phyloP scores from a whole-genome alignment of 2,113 vertebrate genomes.

The Syrmaticus mikado region DNA sequence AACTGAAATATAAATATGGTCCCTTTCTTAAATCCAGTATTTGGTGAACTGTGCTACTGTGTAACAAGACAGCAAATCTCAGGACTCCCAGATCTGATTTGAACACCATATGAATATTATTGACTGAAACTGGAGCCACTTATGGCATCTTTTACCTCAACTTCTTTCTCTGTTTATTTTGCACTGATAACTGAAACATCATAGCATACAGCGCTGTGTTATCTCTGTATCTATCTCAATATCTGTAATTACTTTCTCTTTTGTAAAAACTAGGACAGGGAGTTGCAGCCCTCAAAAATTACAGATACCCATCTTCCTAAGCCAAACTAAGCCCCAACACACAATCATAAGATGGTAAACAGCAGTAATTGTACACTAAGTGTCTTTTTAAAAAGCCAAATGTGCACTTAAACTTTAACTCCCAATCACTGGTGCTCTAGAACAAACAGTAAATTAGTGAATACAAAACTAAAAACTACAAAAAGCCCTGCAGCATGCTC shows the following conservation, averaged over 20 bases:
- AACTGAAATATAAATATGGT: background rate
- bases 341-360: conserved; percentile 77
- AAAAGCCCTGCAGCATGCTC: background rate
- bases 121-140: background rate
- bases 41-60: background rate
- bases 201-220: conserved; percentile 1
- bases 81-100: background rate
- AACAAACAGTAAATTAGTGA: conserved; percentile 76
- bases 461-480: conserved; percentile 10
- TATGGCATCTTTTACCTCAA: background rate
- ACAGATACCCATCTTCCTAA: conserved; percentile 73
- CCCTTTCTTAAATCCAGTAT: background rate
- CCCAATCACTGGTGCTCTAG: conserved; percentile 72
- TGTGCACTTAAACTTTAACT: conserved; percentile 76
- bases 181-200: conserved; percentile 38
- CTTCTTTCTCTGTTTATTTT: background rate
- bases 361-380: conserved; percentile 78
- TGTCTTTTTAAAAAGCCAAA: conserved; percentile 76
- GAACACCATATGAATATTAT: background rate
- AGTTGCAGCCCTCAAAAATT: conserved; percentile 69
- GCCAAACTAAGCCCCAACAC: conserved; percentile 68
- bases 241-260: conserved; percentile 68
- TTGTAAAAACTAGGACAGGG: conserved; percentile 65
- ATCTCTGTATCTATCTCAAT: conserved; percentile 58
- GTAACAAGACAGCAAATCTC: background rate